These are phyloP conservation scores for Pitta sordida DNA, from an alignment of 2,113 vertebrate genomes.

Conservation along the genomic window DNA sequence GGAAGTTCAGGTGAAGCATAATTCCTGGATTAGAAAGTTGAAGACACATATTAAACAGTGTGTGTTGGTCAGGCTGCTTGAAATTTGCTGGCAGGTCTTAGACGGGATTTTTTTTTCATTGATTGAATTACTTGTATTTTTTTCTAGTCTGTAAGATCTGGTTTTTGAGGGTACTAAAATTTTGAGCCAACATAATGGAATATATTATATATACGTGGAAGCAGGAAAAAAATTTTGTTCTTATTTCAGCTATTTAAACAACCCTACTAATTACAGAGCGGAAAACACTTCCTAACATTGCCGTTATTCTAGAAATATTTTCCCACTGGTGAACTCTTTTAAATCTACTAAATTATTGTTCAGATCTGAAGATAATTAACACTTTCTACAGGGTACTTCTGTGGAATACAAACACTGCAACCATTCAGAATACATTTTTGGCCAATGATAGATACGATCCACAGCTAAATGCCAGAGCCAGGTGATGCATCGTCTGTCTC, in stretches of 20 bases:
- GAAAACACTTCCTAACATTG: background rate
- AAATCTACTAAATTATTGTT: background rate
- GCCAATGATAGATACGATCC: background rate
- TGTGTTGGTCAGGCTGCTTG: background rate
- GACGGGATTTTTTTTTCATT: background rate
- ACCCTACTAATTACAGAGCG: background rate
- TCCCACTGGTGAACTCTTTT: background rate
- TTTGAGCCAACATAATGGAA: background rate
- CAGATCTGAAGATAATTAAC: background rate
- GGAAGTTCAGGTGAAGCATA: conserved; percentile 44
- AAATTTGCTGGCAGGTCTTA: background rate
- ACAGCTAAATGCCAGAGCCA: fast-evolving
- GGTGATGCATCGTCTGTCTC: fast-evolving
- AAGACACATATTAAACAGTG: background rate
- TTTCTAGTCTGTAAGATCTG: background rate
- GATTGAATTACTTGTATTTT: background rate
- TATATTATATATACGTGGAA: background rate
- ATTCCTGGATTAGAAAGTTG: conserved; percentile 22
- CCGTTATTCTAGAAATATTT: background rate
- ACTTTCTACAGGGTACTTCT: background rate
- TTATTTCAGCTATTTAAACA: background rate
- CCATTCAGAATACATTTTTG: background rate
- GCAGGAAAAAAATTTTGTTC: background rate
- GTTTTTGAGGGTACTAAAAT: background rate
- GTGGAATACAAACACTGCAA: background rate